Evolutionary conservation across 2,888 invertebrate species (phyloP), one percentile per base, ranked within the genome.

Genomic region (Didymodactylos carnosus): DNA sequence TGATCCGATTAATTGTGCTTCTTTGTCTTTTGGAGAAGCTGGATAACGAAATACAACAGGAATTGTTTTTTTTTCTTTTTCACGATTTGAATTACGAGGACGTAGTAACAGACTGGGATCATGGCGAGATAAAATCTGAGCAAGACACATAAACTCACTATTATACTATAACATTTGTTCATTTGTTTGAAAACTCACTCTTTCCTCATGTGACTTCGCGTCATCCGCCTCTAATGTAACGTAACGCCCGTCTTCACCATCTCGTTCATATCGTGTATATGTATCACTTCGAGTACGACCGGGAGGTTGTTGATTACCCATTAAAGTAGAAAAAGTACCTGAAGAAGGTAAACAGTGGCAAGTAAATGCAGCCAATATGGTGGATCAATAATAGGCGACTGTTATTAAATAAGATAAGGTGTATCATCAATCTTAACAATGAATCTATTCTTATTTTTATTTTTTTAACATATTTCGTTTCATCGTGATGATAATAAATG

Each of bases 1-100:
- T 71, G 74, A 62, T 19, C 74, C 74, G 23, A 71, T 23, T 46
- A 74, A 23, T 43, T 41, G 62, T 11, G 71, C 74, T 46, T 74
- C 74, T 71, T 74, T 74, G 25, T 71, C 74, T 29, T 62, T 62
- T 19, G 62, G 39, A 46, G 71, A 71, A 25, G 71, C 74, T 25
- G 71, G 51, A 41, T 74, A 74, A n/a, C 62, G 71, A 35, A 74
- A 74, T 16, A 74, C 74, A 71, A 74, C 74, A 13, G 74, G 74
- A 13, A 71, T 41, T 10, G 71, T 74, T 72, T 49, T 53, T 29
- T 39, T 73, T 70, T 39, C 70, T 10, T n/a, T 62, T 62, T 62
- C 19, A 19, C 19, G n/a, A 35, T 62, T 35, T 35, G 62, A 10
- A 35, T 35, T 14, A 16, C 62, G 62, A 10, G 35, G 29, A 25